These are phyloP conservation scores for Hydrolagus colliei DNA, from an alignment of 2,797 vertebrate genomes.

Conservation along the genomic window DNA sequence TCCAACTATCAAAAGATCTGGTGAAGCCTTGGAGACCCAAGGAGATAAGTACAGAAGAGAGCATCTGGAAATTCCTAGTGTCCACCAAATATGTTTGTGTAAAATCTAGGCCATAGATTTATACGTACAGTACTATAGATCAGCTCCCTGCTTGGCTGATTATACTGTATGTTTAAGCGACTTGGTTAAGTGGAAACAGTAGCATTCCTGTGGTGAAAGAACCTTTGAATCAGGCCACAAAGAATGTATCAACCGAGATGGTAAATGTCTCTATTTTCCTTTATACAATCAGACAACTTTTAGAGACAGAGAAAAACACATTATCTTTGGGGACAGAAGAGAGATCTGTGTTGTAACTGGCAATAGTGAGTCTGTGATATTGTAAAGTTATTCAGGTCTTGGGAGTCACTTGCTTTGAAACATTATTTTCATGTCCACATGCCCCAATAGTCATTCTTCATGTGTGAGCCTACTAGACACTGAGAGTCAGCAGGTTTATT, in stretches of 20 bases:
- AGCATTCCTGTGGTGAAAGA: slow-evolving; percentile 14
- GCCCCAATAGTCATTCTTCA: neutral
- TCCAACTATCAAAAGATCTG: too few species aligned
- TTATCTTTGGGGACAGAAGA: too few species aligned
- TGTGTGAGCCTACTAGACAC: neutral
- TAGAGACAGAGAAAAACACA: neutral
- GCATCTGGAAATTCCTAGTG: neutral
- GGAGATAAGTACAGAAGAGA: neutral
- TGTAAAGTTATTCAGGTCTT: neutral
- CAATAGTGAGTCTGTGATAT: neutral
- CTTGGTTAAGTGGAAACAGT: neutral
- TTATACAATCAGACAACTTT: neutral
- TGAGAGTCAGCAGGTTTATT: neutral
- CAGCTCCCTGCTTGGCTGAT: neutral
- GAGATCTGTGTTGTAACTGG: neutral
- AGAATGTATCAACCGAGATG: neutral
- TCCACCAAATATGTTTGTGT: neutral
- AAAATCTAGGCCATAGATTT: neutral
- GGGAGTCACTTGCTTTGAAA: too few species aligned
- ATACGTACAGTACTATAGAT: neutral
- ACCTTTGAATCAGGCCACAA: neutral
- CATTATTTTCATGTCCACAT: neutral
- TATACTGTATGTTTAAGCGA: neutral
- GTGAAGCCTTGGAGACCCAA: too few species aligned
- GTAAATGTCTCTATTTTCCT: neutral